Conservation (phyloP, 2,888 invertebrate genomes). For the Carcina quercana region DNA sequence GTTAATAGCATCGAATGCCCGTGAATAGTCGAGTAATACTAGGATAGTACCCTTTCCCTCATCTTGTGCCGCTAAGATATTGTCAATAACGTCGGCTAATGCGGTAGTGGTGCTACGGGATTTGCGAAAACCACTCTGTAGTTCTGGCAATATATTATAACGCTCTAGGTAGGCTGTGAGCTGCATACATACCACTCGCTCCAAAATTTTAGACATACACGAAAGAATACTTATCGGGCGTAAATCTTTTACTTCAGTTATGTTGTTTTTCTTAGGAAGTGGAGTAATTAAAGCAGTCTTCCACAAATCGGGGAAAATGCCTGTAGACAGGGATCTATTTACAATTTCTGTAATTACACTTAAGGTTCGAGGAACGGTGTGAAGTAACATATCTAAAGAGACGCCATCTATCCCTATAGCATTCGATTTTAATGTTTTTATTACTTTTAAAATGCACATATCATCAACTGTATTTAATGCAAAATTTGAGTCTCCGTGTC, state of each 20-base stretch:
- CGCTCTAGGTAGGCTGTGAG: constrained; percentile 15
- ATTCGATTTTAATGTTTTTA: background rate
- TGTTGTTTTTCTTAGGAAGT: constrained; percentile 11
- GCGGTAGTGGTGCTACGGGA: constrained; percentile 25
- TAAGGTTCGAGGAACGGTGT: background rate
- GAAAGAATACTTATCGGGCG: constrained; percentile 12
- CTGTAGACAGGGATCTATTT: background rate
- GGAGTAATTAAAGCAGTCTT: constrained; percentile 15
- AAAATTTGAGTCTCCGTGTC: background rate
- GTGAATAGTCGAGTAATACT: constrained; percentile 23
- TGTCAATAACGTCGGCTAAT: constrained; percentile 20
- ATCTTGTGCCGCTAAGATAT: constrained; percentile 21
- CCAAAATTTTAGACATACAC: constrained; percentile 13
- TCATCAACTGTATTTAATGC: background rate
- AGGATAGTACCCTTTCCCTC: constrained; percentile 15
- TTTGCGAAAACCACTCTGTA: too few relatives aligned
- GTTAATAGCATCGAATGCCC: constrained; percentile 26
- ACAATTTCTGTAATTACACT: background rate
- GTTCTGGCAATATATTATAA: constrained; percentile 17
- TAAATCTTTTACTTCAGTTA: constrained; percentile 6
- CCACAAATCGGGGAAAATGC: constrained; percentile 18
- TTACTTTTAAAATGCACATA: background rate
- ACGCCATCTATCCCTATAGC: background rate
- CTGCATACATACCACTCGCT: constrained; percentile 16
- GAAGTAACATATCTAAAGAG: constrained; percentile 1